A percentile compares a stretch with the other conserved stretches of the same genome.
phyloP scores from a whole-genome alignment of 2,113 vertebrate genomes.

The Dasyprocta punctata region DNA sequence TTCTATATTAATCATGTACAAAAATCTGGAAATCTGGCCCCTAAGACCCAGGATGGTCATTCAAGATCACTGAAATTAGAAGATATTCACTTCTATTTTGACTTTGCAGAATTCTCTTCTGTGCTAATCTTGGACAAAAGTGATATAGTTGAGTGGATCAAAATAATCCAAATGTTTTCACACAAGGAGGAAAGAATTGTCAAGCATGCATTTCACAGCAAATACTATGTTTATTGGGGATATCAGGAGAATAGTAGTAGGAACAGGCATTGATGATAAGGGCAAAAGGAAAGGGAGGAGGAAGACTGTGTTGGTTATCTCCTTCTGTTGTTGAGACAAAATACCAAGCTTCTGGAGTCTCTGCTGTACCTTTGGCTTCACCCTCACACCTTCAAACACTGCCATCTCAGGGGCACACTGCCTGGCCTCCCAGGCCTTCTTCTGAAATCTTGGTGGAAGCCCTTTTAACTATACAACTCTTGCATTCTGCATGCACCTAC shows the following conservation, averaged over 20 bases:
- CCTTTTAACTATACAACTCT: no score
- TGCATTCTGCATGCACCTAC: no score
- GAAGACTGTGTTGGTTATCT: neutral
- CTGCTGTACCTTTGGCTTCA: no score
- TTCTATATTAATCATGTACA: neutral
- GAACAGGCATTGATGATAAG: neutral
- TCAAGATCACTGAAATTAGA: neutral
- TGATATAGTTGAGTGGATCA: neutral
- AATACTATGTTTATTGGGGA: neutral
- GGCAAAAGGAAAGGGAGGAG: neutral
- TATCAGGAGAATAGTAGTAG: neutral
- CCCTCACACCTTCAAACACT: no score
- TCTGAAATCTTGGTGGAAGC: no score
- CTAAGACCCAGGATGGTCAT: neutral
- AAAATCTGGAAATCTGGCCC: neutral
- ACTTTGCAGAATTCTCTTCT: neutral
- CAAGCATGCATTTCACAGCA: neutral
- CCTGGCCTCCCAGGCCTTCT: no score
- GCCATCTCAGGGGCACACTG: no score
- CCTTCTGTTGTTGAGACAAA: no score
- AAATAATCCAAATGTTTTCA: neutral
- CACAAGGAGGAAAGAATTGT: neutral
- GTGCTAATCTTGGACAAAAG: neutral
- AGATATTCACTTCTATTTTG: neutral
- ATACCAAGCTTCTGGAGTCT: no score